A percentile compares a stretch with the other conserved stretches of the same genome.
Conservation (phyloP, 2,113 vertebrate genomes). For the Chamaea fasciata region DNA sequence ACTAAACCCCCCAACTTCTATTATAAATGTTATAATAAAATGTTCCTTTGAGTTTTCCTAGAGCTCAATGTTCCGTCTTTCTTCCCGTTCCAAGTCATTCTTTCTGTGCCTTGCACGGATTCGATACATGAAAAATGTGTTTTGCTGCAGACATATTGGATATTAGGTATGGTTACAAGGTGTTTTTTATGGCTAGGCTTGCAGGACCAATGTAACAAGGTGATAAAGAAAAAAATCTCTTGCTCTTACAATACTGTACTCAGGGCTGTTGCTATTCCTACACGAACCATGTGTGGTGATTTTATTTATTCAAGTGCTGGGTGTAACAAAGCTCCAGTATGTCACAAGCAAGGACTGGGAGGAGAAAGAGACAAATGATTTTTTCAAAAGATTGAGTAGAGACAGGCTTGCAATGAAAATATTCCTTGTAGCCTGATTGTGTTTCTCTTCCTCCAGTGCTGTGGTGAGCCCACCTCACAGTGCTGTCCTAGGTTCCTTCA, state of each 20-base stretch:
- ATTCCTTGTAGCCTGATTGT: not conserved
- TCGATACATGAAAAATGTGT: not conserved
- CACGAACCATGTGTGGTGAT: not conserved
- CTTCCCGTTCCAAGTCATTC: conserved; percentile 63
- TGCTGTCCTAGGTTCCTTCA: not conserved
- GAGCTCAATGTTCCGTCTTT: conserved; percentile 38
- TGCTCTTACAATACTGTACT: not conserved
- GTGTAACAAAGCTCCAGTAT: not conserved
- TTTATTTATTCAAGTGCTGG: not conserved
- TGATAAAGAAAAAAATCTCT: conserved; percentile 28
- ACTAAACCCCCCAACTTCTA: conserved; percentile 50
- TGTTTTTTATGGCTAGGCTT: not conserved
- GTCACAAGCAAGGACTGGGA: not conserved
- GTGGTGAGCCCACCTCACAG: not conserved
- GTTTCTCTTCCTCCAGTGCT: not conserved
- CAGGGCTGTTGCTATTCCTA: not conserved
- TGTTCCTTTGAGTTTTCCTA: conserved; percentile 55
- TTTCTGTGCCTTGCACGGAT: not conserved
- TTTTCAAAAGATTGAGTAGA: not conserved
- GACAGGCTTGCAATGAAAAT: not conserved
- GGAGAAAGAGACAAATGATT: not conserved
- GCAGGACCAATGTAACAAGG: not conserved
- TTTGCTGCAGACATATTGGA: conserved; percentile 12
- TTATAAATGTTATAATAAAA: conserved; percentile 65
- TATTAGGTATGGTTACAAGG: conserved; percentile 24